Base-by-base conservation (phyloP, 2,113 vertebrate species). In the Sinocyclocheilus rhinocerous region DNA sequence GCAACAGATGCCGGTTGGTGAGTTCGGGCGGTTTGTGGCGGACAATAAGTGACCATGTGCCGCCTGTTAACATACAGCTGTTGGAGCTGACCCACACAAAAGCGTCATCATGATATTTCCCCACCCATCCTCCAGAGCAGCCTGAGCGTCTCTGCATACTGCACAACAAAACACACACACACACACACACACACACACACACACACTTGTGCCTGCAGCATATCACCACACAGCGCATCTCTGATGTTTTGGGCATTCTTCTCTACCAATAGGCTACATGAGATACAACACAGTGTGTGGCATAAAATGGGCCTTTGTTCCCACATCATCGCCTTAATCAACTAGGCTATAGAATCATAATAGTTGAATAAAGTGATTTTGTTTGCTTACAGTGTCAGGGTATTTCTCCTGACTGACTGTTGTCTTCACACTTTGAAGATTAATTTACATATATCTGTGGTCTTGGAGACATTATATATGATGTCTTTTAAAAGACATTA, bases 41-140 rank as follows among this genome's bases (percentile, higher is more conserved):
- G 50, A 90, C 85, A 90, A 88, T 87, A 88, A 90, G n/a, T 85
- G 90, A 91, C 92, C 94, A 92, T 92, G 94, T 92, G 93, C 92
- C 89, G 84, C 83, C 89, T 81, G 94, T 95, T 95, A 95, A 76
- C 95, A 95, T 95, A 95, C 94, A 95, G 95, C 95, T 95, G 94
- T 95, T 93, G 91, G 83, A 87, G 90, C 89, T 90, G 90, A 91
- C 85, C 90, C 89, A 91, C 87, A 93, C 92, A 93, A 95, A 93
- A 73, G 90, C 89, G 90, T 89, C 73, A n/a, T n/a, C n/a, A 89
- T 86, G 90, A 86, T 88, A 81, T 86, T 22, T n/a, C 76, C 39
- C 63, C 80, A 63, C 73, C 81, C 75, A 67, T 77, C 87, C 84
- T 78, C 87, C 83, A 72, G 57, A 59, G 26, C 48, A 70, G 9